Evolutionary conservation across 1,140 invertebrate species (phyloP).

Genomic region (Drosophila kurseongensis): DNA sequence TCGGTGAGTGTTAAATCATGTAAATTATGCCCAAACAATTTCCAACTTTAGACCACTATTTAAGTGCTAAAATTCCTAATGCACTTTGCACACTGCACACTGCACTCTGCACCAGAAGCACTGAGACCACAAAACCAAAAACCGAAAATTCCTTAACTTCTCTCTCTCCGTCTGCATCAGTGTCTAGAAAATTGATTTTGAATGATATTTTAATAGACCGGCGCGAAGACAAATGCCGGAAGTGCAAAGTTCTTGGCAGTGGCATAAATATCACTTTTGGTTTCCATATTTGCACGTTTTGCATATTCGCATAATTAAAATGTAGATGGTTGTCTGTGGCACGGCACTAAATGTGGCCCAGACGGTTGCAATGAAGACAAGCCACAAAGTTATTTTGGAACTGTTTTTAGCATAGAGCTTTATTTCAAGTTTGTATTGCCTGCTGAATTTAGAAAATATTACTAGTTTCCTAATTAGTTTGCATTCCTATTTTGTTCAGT

Average conservation of each 20-base stretch:
- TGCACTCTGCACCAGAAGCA: conserved; percentile 51
- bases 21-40: conserved; percentile 56
- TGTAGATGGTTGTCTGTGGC: conserved; percentile 34
- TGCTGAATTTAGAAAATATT: neutral
- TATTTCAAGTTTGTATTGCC: conserved; percentile 8
- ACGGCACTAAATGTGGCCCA: conserved; percentile 10
- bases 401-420: neutral
- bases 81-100: conserved; percentile 32
- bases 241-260: conserved; percentile 34
- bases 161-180: conserved; percentile 29
- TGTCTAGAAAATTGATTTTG: conserved; percentile 71
- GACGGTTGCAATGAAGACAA: conserved; percentile 8
- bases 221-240: conserved; percentile 53
- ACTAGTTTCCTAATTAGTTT: conserved; percentile 1
- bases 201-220: conserved; percentile 53
- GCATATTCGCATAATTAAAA: conserved; percentile 65
- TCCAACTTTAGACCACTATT: conserved; percentile 43
- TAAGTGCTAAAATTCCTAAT: conserved; percentile 48
- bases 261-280: conserved; percentile 61
- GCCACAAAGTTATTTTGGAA: conserved; percentile 23
- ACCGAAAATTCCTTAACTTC: conserved; percentile 53
- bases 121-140: conserved; percentile 47
- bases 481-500: neutral
- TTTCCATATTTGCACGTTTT: conserved; percentile 69
- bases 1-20: conserved; percentile 60